Percentiles rank a stretch among this genome's conserved stretches.
Evolutionary conservation across 2,797 vertebrate species (phyloP).

Genomic region (Odontamblyopus lacepedii): DNA sequence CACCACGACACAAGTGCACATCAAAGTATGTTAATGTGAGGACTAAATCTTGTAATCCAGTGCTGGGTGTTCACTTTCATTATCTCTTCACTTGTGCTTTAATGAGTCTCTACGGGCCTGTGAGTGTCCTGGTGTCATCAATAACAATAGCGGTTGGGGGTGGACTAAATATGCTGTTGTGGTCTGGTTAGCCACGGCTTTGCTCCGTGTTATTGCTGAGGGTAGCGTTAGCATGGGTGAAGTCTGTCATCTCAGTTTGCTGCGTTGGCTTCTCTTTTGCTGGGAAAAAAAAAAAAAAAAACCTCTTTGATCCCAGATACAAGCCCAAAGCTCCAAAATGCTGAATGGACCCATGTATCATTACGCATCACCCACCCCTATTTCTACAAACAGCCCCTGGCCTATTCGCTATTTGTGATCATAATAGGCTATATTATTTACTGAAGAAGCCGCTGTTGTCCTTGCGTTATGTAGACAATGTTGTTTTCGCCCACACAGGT

Average conservation of each 20-base stretch:
- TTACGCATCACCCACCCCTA: slow-evolving; percentile 59
- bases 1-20: slow-evolving; percentile 33
- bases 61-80: slow-evolving; percentile 44
- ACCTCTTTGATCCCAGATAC: slow-evolving; percentile 71
- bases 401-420: slow-evolving; percentile 64
- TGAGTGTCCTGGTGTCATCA: slow-evolving; percentile 65
- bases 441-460: slow-evolving; percentile 64
- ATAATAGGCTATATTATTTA: slow-evolving; percentile 67
- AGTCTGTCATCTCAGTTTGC: slow-evolving; percentile 69
- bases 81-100: slow-evolving; percentile 57
- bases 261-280: slow-evolving; percentile 69
- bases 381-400: slow-evolving; percentile 52
- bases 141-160: slow-evolving; percentile 53
- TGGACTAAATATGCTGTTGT: slow-evolving; percentile 52
- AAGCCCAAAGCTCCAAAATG: slow-evolving; percentile 66
- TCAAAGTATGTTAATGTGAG: slow-evolving; percentile 46
- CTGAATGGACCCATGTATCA: slow-evolving; percentile 72
- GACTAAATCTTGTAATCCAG: slow-evolving; percentile 48
- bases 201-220: slow-evolving; percentile 68
- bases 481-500: slow-evolving; percentile 62
- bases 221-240: slow-evolving; percentile 55
- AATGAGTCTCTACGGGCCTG: slow-evolving; percentile 58
- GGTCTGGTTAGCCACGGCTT: slow-evolving; percentile 59
- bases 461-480: slow-evolving; percentile 59
- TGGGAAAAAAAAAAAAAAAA: slow-evolving; percentile 23